Conservation (phyloP, 1,140 invertebrate genomes). For the Pseudomyrmex concolor region DNA sequence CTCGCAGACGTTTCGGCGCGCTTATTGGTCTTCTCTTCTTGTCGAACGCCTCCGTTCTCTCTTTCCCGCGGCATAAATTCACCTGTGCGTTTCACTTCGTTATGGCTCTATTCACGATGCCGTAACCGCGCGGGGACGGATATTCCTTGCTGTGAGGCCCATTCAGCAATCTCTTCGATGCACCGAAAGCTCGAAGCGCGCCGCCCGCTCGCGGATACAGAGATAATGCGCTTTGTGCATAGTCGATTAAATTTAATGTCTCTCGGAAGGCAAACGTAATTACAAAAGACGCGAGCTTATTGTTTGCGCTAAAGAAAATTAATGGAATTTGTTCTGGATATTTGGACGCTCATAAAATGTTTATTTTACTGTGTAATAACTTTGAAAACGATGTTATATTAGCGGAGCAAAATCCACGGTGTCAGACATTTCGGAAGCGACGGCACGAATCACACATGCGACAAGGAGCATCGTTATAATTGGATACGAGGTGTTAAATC, state of each 20-base stretch:
- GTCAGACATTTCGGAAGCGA: slow-evolving; percentile 41
- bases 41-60: slow-evolving; percentile 69
- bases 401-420: too few relatives aligned
- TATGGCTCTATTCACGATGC: slow-evolving; percentile 81
- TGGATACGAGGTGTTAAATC: slow-evolving; percentile 80
- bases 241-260: slow-evolving; percentile 64
- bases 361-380: too few relatives aligned
- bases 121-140: slow-evolving; percentile 75
- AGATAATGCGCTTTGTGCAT: slow-evolving; percentile 42
- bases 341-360: too few relatives aligned
- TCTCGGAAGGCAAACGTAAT: slow-evolving; percentile 1
- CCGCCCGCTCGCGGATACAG: slow-evolving; percentile 38
- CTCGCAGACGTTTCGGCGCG: slow-evolving; percentile 40
- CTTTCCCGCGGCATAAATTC: slow-evolving; percentile 79
- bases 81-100: slow-evolving; percentile 80
- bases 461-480: slow-evolving; percentile 74
- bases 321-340: too few relatives aligned
- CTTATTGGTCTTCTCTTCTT: slow-evolving; percentile 60
- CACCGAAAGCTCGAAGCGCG: slow-evolving; percentile 37
- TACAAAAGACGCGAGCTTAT: not conserved
- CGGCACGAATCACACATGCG: slow-evolving; percentile 64
- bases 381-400: too few relatives aligned
- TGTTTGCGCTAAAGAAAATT: too few relatives aligned
- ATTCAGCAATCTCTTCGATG: slow-evolving; percentile 63
- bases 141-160: slow-evolving; percentile 74